Base-by-base conservation (phyloP, 2,113 vertebrate species). In the Ia io region DNA sequence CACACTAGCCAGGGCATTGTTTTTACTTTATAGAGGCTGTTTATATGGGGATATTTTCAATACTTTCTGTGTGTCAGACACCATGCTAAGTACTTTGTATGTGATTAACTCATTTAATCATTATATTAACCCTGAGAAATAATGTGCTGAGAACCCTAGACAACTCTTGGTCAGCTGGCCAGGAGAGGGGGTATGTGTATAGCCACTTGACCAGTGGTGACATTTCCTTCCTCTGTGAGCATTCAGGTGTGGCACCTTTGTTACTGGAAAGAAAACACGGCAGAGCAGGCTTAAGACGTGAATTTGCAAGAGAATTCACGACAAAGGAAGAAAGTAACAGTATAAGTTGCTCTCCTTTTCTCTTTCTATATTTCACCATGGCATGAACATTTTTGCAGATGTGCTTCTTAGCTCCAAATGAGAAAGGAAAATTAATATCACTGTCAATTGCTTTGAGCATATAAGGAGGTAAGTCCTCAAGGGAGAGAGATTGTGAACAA, bases 1-100 rank as follows among this genome's bases (percentile, higher is more conserved):
- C 63, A 32, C 25, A 67, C 32, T 17, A 17, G 63, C 63, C 32
- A 67, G 63, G 63, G 32, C n/a, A 3, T 30, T 18, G 30, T 11
- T 94, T 84, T 82, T 80, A 85, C 59, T 90, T 90, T 92, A 67
- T 40, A 69, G 79, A 78, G 37, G 37, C 17, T 79, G 12, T 86
- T 96, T 65, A 51, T 25, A 13, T 16, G 32, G 32, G 32, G 73
- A 37, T 90, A 20, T 84, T 88, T 89, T 73, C 35, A 63, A 28
- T 37, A n/a, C 63, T 90, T 82, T 67, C 35, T 70, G 25, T 61
- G 14, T 56, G 12, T 30, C 74, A 40, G 51, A 8, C 12, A n/a
- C 44, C 23, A 25, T 32, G 44, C 74, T 70, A 4, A 93, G n/a
- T 30, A 20, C 28, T 23, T n/a, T 76, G 35, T 20, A 28, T 80